Conservation (phyloP, 1,140 invertebrate species). For the Drosophila hydei region DNA sequence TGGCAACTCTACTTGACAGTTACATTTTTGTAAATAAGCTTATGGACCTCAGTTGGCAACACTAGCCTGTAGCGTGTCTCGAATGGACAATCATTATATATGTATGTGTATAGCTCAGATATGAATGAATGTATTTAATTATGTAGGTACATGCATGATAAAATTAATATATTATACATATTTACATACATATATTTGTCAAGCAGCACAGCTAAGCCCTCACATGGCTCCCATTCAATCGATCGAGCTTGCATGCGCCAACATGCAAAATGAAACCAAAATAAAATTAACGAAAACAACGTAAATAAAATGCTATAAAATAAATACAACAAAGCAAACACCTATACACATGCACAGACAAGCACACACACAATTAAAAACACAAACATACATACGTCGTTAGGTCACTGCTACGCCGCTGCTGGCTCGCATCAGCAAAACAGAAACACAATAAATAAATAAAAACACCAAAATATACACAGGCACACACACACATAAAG, state of each 20-base stretch:
- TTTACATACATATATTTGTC: constrained; percentile 7
- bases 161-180: constrained; percentile 12
- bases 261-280: constrained; percentile 80
- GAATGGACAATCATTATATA: constrained; percentile 15
- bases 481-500: constrained; percentile 7
- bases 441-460: constrained; percentile 81
- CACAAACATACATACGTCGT: constrained; percentile 40
- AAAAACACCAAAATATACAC: constrained; percentile 76
- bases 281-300: constrained; percentile 79
- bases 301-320: constrained; percentile 60
- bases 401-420: constrained; percentile 63
- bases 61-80: constrained; percentile 34
- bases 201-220: constrained; percentile 33
- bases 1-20: constrained; percentile 24
- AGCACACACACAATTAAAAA: constrained; percentile 33
- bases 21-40: constrained; percentile 33
- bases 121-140: constrained; percentile 4
- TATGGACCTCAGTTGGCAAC: constrained; percentile 29
- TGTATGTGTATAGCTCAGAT: background rate
- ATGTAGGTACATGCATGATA: constrained; percentile 11
- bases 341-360: constrained; percentile 49
- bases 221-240: constrained; percentile 73
- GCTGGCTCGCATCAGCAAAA: constrained; percentile 65
- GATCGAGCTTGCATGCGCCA: constrained; percentile 75
- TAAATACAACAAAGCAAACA: constrained; percentile 71